These are phyloP conservation scores for Anodontia alba DNA, from an alignment of 2,888 invertebrate genomes.

Conservation along the genomic window DNA sequence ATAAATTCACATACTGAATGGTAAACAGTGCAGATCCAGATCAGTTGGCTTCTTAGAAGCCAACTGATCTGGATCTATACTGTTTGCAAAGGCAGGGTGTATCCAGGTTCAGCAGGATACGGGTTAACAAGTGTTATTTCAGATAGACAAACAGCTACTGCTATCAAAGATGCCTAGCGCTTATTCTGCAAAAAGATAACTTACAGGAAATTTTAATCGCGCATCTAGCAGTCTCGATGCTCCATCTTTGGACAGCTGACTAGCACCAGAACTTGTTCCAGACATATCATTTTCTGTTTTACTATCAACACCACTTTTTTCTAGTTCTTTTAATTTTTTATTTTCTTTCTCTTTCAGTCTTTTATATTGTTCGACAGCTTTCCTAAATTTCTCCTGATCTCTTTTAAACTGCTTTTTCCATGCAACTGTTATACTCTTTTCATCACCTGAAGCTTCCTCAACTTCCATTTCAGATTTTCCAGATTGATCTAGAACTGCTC, in stretches of 20 bases:
- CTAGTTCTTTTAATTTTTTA: background rate
- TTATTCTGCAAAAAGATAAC: too few relatives aligned
- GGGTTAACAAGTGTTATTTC: too few relatives aligned
- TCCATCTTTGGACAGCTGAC: background rate
- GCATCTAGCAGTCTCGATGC: background rate
- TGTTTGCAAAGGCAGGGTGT: too few relatives aligned
- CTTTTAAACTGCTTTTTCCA: background rate
- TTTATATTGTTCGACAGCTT: background rate
- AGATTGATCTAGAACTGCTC: background rate
- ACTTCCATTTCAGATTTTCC: background rate
- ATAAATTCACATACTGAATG: too few relatives aligned
- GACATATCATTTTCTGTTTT: background rate
- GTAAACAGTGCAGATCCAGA: too few relatives aligned
- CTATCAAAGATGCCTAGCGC: too few relatives aligned
- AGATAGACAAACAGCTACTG: too few relatives aligned
- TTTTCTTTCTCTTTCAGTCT: background rate
- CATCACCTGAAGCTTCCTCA: background rate
- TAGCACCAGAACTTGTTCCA: too few relatives aligned
- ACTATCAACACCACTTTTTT: background rate
- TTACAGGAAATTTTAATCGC: background rate
- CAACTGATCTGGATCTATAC: too few relatives aligned
- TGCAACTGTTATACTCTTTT: background rate
- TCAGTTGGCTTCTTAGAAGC: too few relatives aligned
- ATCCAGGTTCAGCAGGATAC: too few relatives aligned
- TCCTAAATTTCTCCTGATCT: background rate